Conservation (phyloP, 2,113 vertebrate genomes). For the Zosterops japonicus region DNA sequence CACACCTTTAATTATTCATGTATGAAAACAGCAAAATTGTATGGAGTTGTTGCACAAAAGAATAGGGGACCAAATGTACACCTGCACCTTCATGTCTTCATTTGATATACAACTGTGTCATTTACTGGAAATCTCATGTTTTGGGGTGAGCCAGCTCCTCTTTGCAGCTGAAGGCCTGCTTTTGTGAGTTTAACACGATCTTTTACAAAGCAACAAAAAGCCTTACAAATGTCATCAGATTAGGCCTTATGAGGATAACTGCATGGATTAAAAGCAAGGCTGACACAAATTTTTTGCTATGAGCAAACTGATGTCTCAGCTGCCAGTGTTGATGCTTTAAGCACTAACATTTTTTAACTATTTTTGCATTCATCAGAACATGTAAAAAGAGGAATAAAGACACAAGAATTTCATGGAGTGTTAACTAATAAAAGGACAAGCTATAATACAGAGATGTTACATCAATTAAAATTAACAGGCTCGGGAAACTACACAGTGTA, state of each 20-base stretch:
- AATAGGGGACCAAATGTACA: not conserved
- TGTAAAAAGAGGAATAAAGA: not conserved
- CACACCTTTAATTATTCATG: not conserved
- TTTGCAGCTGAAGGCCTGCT: not conserved
- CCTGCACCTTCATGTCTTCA: not conserved
- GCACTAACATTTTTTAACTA: not conserved
- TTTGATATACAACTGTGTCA: not conserved
- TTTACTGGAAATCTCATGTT: not conserved
- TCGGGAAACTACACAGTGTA: not conserved
- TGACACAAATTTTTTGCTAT: conserved; percentile 17
- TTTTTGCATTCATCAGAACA: not conserved
- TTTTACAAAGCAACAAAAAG: not conserved
- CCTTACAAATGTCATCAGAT: not conserved
- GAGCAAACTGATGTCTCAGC: conserved; percentile 9
- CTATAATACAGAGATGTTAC: not conserved
- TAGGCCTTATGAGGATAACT: not conserved
- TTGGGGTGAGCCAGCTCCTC: not conserved
- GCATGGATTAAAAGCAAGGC: not conserved
- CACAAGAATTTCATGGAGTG: not conserved
- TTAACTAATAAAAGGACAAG: not conserved
- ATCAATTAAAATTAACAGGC: not conserved
- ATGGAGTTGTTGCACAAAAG: not conserved
- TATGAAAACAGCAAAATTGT: not conserved
- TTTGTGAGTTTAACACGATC: not conserved
- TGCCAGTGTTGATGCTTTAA: conserved; percentile 7